A percentile compares a stretch with the other conserved stretches of the same genome.
phyloP scores from a whole-genome alignment of 1,140 invertebrate genomes.

The Pachypeltis micranthus region DNA sequence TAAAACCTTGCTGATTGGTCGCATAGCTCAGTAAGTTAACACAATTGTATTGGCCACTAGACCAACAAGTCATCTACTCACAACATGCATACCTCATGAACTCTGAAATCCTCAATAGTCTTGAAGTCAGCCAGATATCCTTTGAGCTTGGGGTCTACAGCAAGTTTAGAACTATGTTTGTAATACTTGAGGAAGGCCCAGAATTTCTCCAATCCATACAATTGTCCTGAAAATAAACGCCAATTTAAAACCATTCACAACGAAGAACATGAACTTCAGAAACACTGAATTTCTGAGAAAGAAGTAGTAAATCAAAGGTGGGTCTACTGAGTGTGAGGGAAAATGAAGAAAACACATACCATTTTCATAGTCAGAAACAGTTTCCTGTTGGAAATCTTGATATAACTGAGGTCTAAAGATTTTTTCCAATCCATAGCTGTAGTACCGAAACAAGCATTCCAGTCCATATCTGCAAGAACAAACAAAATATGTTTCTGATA shows the following conservation, averaged over 20 bases:
- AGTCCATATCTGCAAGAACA: slow-evolving; percentile 59
- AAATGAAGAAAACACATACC: slow-evolving; percentile 39
- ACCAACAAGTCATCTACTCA: too few species aligned
- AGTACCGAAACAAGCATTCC: slow-evolving; percentile 97
- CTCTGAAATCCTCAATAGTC: slow-evolving; percentile 86
- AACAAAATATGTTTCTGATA: too few species aligned
- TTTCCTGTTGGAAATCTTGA: slow-evolving; percentile 91
- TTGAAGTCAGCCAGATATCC: slow-evolving; percentile 80
- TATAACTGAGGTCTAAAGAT: slow-evolving; percentile 88
- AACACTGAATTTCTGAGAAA: slow-evolving; percentile 5
- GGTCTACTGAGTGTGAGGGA: background rate
- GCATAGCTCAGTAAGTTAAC: slow-evolving; percentile 10
- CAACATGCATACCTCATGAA: slow-evolving; percentile 55
- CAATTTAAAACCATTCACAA: slow-evolving; percentile 21
- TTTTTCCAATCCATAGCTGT: slow-evolving; percentile 92
- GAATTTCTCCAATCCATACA: slow-evolving; percentile 98
- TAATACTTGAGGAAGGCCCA: slow-evolving; percentile 97
- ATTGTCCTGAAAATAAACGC: slow-evolving; percentile 65
- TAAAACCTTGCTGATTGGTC: background rate
- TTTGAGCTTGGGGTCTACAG: slow-evolving; percentile 67
- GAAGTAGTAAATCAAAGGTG: background rate
- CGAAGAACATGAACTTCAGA: slow-evolving; percentile 17
- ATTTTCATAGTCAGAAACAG: slow-evolving; percentile 78
- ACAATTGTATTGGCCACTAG: too few species aligned
- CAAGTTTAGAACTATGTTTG: slow-evolving; percentile 61